phyloP scores from a whole-genome alignment of 2,797 vertebrate genomes.

The Poeciliopsis presidionis region DNA sequence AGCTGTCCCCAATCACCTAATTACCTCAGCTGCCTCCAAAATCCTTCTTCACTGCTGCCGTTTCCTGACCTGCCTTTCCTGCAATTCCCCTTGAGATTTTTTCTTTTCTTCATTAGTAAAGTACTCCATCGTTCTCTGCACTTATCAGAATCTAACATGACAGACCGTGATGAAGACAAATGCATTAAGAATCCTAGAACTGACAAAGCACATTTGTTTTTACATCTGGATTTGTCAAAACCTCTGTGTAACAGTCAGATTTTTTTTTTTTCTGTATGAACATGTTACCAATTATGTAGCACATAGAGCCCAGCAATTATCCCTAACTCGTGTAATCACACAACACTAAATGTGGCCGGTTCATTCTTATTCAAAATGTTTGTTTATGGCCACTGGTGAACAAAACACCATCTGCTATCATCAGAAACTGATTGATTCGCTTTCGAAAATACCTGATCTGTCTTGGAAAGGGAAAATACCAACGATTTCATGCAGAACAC shows the following conservation, averaged over 20 bases:
- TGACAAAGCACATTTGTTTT: background rate
- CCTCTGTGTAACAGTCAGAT: slow-evolving; percentile 14
- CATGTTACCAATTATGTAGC: slow-evolving; percentile 18
- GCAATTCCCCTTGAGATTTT: background rate
- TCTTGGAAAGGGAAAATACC: slow-evolving; percentile 41
- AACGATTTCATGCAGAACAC: slow-evolving; percentile 23
- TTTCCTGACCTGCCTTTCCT: background rate
- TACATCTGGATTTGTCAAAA: background rate
- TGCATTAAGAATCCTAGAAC: background rate
- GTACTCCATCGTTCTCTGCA: background rate
- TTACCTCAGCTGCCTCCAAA: background rate
- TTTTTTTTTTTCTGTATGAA: slow-evolving; percentile 5
- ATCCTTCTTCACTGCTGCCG: background rate
- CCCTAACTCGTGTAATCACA: slow-evolving; percentile 50
- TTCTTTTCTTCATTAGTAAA: background rate
- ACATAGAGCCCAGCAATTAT: slow-evolving; percentile 26
- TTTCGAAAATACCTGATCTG: slow-evolving; percentile 57
- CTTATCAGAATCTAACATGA: background rate
- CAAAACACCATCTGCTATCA: slow-evolving; percentile 72
- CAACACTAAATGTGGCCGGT: slow-evolving; percentile 48
- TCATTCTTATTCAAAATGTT: slow-evolving; percentile 64
- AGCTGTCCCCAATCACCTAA: background rate
- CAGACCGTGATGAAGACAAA: background rate
- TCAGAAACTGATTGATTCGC: slow-evolving; percentile 69
- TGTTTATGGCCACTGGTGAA: slow-evolving; percentile 70